phyloP scores from a whole-genome alignment of 2,113 vertebrate species.

The Tetraodon nigroviridis region DNA sequence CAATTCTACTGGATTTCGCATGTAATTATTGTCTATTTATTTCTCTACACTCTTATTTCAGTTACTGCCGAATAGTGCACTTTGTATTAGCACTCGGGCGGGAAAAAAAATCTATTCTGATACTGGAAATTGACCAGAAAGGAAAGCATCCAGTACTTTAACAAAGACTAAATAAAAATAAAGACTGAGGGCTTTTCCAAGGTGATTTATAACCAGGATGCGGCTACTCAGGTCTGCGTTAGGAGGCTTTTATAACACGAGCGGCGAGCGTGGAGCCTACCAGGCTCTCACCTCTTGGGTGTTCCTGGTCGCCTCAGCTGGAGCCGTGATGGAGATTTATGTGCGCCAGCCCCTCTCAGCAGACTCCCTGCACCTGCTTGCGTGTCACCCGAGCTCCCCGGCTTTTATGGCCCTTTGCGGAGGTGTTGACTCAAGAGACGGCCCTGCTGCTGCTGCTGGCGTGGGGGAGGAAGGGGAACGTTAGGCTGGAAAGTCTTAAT shows the following conservation, averaged over 20 bases:
- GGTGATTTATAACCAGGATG: no score
- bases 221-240: no score
- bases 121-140: no score
- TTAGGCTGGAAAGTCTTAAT: constrained; percentile 38
- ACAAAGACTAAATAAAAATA: no score
- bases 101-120: no score
- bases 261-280: constrained; percentile 35
- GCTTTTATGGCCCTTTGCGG: constrained; percentile 68
- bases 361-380: constrained; percentile 71
- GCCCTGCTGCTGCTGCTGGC: constrained; percentile 36
- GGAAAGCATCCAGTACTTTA: no score
- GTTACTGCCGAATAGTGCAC: no score
- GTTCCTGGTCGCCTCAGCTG: constrained; percentile 58
- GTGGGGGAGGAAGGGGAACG: constrained; percentile 23
- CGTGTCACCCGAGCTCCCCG: constrained; percentile 62
- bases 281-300: constrained; percentile 66
- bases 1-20: no score
- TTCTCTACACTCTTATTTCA: neutral
- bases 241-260: no score
- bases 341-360: constrained; percentile 47
- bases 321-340: constrained; percentile 58
- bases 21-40: no score
- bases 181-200: no score
- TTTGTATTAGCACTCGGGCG: no score
- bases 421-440: constrained; percentile 66